A percentile compares a stretch with the other conserved stretches of the same genome.
These are phyloP conservation scores for Carassius carassius DNA, from an alignment of 2,113 vertebrate species.

Conservation along the genomic window DNA sequence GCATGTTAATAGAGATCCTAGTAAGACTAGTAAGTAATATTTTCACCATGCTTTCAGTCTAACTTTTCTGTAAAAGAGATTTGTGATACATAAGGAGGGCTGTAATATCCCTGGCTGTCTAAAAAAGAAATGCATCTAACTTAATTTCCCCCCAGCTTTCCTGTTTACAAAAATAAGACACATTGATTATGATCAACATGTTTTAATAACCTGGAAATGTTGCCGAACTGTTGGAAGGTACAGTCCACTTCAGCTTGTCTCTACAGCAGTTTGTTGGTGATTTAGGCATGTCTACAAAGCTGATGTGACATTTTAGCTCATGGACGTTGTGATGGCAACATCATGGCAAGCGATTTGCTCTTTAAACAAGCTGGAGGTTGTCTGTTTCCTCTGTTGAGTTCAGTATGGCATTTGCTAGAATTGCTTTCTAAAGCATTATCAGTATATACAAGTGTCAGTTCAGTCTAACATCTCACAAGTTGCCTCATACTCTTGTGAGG, in stretches of 20 bases:
- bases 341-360: not conserved
- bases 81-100: not conserved
- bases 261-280: not conserved
- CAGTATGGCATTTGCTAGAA: not conserved
- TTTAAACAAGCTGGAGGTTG: not conserved
- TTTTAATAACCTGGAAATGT: not conserved
- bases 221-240: not conserved
- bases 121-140: not conserved
- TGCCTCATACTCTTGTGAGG: not conserved
- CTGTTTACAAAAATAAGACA: slow-evolving; percentile 8
- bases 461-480: not conserved
- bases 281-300: slow-evolving; percentile 21
- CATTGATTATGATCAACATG: not conserved
- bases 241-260: not conserved
- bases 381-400: not conserved
- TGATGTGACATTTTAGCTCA: slow-evolving; percentile 30
- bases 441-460: slow-evolving; percentile 12
- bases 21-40: not conserved
- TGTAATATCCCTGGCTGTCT: not conserved
- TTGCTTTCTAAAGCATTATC: slow-evolving; percentile 5
- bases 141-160: slow-evolving; percentile 4
- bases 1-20: not conserved
- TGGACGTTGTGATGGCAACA: slow-evolving; percentile 37
- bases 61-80: not conserved
- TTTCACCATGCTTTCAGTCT: not conserved